A percentile compares a stretch with the other conserved stretches of the same genome.
phyloP scores from a whole-genome alignment of 2,113 vertebrate species.

The Pristiophorus japonicus region DNA sequence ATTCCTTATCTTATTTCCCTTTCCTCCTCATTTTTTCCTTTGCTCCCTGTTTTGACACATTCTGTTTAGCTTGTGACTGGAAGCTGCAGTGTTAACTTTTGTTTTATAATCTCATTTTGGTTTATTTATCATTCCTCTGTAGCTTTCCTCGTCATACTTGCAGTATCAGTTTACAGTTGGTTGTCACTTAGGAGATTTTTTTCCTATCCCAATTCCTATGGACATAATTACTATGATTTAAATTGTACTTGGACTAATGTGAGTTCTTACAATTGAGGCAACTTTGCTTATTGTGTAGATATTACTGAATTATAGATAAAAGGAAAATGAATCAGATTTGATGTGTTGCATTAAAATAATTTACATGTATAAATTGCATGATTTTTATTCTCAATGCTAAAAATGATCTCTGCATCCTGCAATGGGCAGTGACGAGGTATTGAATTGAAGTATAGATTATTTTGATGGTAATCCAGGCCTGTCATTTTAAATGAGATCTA shows the following conservation, averaged over 20 bases:
- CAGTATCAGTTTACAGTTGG: not conserved
- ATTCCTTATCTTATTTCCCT: constrained; percentile 40
- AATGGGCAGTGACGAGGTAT: not conserved
- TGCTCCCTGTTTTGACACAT: constrained; percentile 42
- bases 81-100: not conserved
- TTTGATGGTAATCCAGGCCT: not conserved
- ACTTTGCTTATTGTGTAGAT: not conserved
- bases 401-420: not conserved
- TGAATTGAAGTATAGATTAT: not conserved
- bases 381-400: not conserved
- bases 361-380: not conserved
- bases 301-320: not conserved
- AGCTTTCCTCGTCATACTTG: not conserved
- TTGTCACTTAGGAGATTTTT: not conserved
- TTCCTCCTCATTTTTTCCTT: constrained; percentile 41
- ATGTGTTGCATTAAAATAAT: not conserved
- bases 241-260: not conserved
- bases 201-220: not conserved
- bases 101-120: not conserved
- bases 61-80: constrained; percentile 34
- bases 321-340: not conserved
- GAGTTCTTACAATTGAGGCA: not conserved
- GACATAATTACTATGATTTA: not conserved
- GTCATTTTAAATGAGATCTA: not conserved
- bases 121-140: not conserved